Base-by-base conservation (phyloP, 2,797 vertebrate species). In the Coluber constrictor region DNA sequence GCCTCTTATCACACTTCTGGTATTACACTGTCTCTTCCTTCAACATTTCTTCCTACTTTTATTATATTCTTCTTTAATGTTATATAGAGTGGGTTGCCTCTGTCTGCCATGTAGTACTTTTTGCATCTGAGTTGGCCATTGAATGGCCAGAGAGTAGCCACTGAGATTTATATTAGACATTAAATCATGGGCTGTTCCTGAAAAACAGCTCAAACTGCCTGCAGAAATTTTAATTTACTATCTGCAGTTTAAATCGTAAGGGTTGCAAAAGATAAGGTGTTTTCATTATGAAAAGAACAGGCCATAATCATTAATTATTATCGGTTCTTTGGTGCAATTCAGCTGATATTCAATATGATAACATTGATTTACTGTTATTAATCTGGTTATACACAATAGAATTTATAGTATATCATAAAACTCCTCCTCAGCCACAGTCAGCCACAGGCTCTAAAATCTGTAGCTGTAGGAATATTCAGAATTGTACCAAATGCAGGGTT, bases 231-330 rank as follows among this genome's bases (percentile, higher is more conserved):
- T 83, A 25, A 93, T 27, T 92, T 54, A 54, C 93, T 94, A 93
- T 0, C 0, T 37, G 88, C 63, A 87, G 29, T 92, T 66, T 89
- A 88, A 13, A 94, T 37, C 0, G 1, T 90, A 87, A 51, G 29
- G 74, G 70, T 94, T 96, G 95, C 0, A n/a, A 96, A 96, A 96
- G 56, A 59, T 43, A 88, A 59, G 56, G 37, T 79, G 83, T 94
- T 96, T 95, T 83, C 61, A 90, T 20, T 0, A 15, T 37, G 56
- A 89, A 89, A 74, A 0, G 0, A 93, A 10, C 93, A 79, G 90
- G 94, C 88, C 94, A 70, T 55, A 29, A 93, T 25, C 56, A 92
- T 92, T 92, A 93, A 95, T 94, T 93, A 93, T 94, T 93, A 92
- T 93, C 54, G 55, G 11, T 55, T 93, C 92, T 94, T 95, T 92